Conservation (phyloP, 2,797 vertebrate species). For the Spinus olivaceus region DNA sequence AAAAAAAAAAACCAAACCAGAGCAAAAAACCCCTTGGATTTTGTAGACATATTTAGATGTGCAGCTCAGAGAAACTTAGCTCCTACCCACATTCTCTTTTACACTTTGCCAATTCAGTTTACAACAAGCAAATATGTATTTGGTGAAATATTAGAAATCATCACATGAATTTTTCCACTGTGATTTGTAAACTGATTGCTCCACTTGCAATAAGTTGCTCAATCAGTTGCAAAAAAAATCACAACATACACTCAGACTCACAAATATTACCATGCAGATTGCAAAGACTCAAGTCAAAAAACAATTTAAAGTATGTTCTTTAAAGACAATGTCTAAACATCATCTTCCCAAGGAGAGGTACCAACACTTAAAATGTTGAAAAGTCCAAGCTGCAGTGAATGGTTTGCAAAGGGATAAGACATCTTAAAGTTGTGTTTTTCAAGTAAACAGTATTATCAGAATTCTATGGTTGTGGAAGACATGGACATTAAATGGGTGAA, state of each 20-base stretch:
- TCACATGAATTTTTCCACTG: not conserved
- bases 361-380: not conserved
- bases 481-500: not conserved
- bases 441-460: conserved; percentile 57
- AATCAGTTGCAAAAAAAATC: not conserved
- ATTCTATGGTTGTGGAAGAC: not conserved
- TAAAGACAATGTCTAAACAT: not conserved
- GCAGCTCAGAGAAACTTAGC: not conserved
- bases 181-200: not conserved
- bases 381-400: not conserved
- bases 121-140: not conserved
- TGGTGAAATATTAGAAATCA: not conserved
- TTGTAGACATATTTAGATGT: not conserved
- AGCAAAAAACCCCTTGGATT: not conserved
- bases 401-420: conserved; percentile 59
- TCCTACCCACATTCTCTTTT: not conserved
- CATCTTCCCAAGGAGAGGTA: not conserved
- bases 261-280: not conserved
- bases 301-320: not conserved
- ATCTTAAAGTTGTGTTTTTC: conserved; percentile 35
- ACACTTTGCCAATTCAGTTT: not conserved
- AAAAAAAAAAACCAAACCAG: not conserved
- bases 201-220: not conserved
- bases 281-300: not conserved
- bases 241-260: not conserved